Percentiles rank a stretch among this genome's conserved stretches.
phyloP scores from a whole-genome alignment of 2,888 invertebrate species.

The Andrena marginata region DNA sequence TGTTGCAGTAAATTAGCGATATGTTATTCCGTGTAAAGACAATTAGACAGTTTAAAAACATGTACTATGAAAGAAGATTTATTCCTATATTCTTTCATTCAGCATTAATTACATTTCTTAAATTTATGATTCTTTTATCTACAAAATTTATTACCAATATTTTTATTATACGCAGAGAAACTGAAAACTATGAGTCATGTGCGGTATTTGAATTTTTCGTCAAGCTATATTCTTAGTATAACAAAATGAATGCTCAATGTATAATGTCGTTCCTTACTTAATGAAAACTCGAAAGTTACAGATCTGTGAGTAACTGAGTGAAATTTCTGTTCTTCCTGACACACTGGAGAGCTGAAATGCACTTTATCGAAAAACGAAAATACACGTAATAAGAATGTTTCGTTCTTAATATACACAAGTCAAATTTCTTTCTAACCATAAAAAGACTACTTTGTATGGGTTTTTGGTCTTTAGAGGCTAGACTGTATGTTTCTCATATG shows the following conservation, averaged over 20 bases:
- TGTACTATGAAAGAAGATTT: not conserved
- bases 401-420: slow-evolving; percentile 48
- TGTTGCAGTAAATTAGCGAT: no score
- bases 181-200: not conserved
- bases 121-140: slow-evolving; percentile 9
- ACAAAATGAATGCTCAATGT: slow-evolving; percentile 64
- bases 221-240: slow-evolving; percentile 20
- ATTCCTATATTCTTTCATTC: not conserved
- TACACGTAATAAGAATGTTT: slow-evolving; percentile 37
- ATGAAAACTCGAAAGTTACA: slow-evolving; percentile 41
- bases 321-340: slow-evolving; percentile 43
- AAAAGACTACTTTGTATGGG: slow-evolving; percentile 66
- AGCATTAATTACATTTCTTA: not conserved
- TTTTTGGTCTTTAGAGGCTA: slow-evolving; percentile 77
- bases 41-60: not conserved
- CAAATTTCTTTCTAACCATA: slow-evolving; percentile 54
- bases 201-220: not conserved
- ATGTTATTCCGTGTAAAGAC: not conserved
- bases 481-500: slow-evolving; percentile 58
- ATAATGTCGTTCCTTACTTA: slow-evolving; percentile 53
- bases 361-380: slow-evolving; percentile 28
- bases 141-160: not conserved
- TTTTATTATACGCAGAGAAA: not conserved
- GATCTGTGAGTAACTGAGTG: slow-evolving; percentile 27
- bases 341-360: slow-evolving; percentile 31